Conservation (phyloP, 1,140 invertebrate species). For the Meloidogyne exigua region DNA sequence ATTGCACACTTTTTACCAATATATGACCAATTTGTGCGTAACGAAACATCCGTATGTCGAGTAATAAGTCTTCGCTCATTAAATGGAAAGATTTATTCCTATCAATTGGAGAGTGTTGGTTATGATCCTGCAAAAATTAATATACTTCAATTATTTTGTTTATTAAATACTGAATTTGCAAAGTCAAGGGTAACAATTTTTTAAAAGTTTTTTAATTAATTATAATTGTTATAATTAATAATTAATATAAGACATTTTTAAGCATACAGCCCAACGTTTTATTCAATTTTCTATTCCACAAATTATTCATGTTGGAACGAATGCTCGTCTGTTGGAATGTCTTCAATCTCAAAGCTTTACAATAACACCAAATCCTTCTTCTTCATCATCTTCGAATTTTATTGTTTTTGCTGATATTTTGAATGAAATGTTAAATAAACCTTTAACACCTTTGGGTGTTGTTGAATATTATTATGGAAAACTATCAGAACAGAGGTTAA, state of each 20-base stretch:
- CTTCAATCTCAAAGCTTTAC: conserved; percentile 24
- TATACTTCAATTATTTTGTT: conserved; percentile 31
- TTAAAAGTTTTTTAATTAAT: conserved; percentile 6
- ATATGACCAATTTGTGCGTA: conserved; percentile 22
- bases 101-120: conserved; percentile 26
- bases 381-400: conserved; percentile 19
- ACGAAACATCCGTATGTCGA: conserved; percentile 30
- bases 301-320: conserved; percentile 24
- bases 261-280: conserved; percentile 34
- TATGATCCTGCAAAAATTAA: conserved; percentile 25
- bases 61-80: conserved; percentile 29
- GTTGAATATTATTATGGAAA: conserved; percentile 35
- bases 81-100: conserved; percentile 41
- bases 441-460: conserved; percentile 12
- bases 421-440: conserved; percentile 24
- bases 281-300: conserved; percentile 38
- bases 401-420: conserved; percentile 30
- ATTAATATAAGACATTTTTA: no score
- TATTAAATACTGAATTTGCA: conserved; percentile 37
- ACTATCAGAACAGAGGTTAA: conserved; percentile 18
- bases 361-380: conserved; percentile 15
- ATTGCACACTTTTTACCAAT: conserved; percentile 38
- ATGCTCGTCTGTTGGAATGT: conserved; percentile 30
- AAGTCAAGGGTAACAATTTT: conserved; percentile 31
- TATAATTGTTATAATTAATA: conserved; percentile 2